A percentile compares a stretch with the other conserved stretches of the same genome.
These are phyloP conservation scores for Zaprionus bogoriensis DNA, from an alignment of 2,888 invertebrate genomes.

Conservation along the genomic window DNA sequence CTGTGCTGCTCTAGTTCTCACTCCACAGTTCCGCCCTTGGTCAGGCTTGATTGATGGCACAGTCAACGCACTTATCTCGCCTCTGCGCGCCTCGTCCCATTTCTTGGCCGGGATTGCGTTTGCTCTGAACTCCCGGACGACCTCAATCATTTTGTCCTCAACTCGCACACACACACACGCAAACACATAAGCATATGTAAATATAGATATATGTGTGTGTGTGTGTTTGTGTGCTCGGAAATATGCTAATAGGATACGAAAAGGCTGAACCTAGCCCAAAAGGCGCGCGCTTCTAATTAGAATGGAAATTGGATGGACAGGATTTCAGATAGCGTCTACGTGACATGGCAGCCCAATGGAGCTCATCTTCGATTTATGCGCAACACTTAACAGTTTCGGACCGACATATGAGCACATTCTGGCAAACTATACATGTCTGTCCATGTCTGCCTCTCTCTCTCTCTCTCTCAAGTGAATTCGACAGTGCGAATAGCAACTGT, in stretches of 20 bases:
- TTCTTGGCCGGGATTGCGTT: conserved; percentile 12
- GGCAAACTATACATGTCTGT: too few relatives aligned
- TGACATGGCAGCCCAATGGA: conserved; percentile 47
- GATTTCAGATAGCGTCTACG: conserved; percentile 52
- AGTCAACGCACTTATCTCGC: not conserved
- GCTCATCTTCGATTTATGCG: conserved; percentile 11
- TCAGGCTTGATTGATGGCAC: conserved; percentile 32
- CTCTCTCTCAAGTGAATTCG: not conserved
- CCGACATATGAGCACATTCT: not conserved
- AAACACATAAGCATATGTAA: conserved; percentile 6
- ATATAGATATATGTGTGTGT: not conserved
- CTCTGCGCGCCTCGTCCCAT: not conserved
- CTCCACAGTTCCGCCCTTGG: conserved; percentile 8
- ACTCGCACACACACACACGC: conserved; percentile 9
- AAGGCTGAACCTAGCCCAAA: conserved; percentile 14
- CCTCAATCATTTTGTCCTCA: conserved; percentile 64
- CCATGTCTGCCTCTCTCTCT: too few relatives aligned
- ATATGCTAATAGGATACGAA: conserved; percentile 56
- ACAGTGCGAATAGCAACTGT: too few relatives aligned
- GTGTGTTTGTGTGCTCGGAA: conserved; percentile 28
- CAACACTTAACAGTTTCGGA: not conserved
- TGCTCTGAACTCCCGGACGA: conserved; percentile 28
- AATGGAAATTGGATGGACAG: conserved; percentile 60
- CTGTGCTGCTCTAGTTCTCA: too few relatives aligned
- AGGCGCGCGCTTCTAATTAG: conserved; percentile 59